A percentile compares a stretch with the other conserved stretches of the same genome.
phyloP scores from a whole-genome alignment of 2,888 invertebrate genomes.

The Pyralis farinalis region DNA sequence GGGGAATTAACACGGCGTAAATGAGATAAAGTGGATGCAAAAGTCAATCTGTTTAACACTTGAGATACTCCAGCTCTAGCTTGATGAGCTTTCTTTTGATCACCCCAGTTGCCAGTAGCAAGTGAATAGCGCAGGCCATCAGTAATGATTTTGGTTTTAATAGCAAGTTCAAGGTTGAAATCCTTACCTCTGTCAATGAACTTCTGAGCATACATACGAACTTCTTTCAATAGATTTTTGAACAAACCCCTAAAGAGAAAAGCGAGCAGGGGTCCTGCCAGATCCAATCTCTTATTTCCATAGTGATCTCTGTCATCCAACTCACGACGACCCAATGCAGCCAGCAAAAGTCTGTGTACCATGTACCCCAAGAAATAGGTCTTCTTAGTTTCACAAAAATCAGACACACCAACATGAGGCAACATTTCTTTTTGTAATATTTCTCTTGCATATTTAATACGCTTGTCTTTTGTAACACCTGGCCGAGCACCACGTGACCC shows the following conservation, averaged over 20 bases:
- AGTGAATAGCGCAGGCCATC: constrained; percentile 98
- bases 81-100: constrained; percentile 99
- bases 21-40: constrained; percentile 99
- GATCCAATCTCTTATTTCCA: constrained; percentile 98
- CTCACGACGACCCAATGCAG: constrained; percentile 97
- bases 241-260: constrained; percentile 98
- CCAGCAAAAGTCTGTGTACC: constrained; percentile 97
- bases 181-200: constrained; percentile 99
- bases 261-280: constrained; percentile 98
- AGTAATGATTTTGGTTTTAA: constrained; percentile 98
- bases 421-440: constrained; percentile 99
- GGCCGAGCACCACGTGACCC: constrained; percentile 98
- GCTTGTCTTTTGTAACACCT: constrained; percentile 98
- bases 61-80: constrained; percentile 98
- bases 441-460: constrained; percentile 99
- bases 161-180: constrained; percentile 97
- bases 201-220: constrained; percentile 98
- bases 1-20: constrained; percentile 99
- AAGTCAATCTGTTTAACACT: constrained; percentile 98
- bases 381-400: constrained; percentile 99
- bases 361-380: constrained; percentile 99
- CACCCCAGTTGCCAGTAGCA: constrained; percentile 99
- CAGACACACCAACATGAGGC: constrained; percentile 99
- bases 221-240: constrained; percentile 97
- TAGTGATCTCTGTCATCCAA: constrained; percentile 99